Evolutionary conservation across 2,113 vertebrate genomes (phyloP), one percentile per base, ranked within the genome.

Genomic region (Rhynchomys soricoides): DNA sequence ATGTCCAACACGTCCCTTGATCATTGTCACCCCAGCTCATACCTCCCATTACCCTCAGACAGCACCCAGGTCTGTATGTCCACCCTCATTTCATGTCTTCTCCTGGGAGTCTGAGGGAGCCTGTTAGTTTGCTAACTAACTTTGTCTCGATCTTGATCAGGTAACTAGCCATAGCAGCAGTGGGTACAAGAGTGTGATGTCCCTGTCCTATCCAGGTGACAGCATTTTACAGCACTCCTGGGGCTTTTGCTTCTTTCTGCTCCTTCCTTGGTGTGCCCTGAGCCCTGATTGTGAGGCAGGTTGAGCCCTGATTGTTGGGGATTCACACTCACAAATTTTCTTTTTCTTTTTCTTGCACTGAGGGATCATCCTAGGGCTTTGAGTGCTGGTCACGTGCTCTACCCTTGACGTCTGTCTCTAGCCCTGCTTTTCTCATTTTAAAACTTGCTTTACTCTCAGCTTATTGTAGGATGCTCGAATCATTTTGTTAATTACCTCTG

Each of bases 401-500:
- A 8, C 68, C 66, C 17, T 48, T 55, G 48, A 29, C 7, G 13
- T 40, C 0, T 55, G 19, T 40, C 50, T 73, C 37, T 7, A 88
- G 50, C 43, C 73, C 74, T 55, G 64, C 50, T 85, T 66, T 92
- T 79, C 29, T 40, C 45, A 82, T 88, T 34, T 93, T n/a, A 57
- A 50, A 91, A 95, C 90, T 74, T 45, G 29, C 21, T 55, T 86
- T 75, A 86, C 29, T 96, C 91, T 92, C 50, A 95, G 13, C 31
- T 87, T 92, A 45, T 70, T 93, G 7, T 78, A 55, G 59, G 86
- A 70, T 74, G n/a, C 10, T 88, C 77, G 50, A 91, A 75, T 91
- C 64, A 79, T 48, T 79, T 95, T 89, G 59, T 89, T 90, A 64
- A 77, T 62, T 71, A 59, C 50, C 75, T 95, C 89, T 89, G 73